Conservation (phyloP, 2,888 invertebrate species). For the Cheilosia vernalis region DNA sequence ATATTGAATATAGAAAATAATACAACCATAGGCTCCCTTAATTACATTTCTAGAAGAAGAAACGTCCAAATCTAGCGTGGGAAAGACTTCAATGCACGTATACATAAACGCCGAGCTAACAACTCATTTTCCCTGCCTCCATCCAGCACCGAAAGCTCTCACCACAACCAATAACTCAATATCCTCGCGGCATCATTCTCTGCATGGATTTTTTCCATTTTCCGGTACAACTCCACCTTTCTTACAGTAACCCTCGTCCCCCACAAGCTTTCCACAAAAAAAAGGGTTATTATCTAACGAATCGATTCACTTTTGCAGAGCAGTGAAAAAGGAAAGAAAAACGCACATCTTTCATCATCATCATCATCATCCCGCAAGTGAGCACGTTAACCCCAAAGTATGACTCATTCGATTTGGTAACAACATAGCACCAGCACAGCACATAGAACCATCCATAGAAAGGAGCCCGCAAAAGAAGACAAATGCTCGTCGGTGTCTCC, state of each 20-base stretch:
- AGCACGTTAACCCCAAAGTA: constrained; percentile 74
- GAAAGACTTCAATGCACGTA: background rate
- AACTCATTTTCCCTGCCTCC: too few species aligned
- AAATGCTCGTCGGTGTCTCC: constrained; percentile 67
- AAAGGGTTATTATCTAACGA: constrained; percentile 73
- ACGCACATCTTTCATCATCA: constrained; percentile 59
- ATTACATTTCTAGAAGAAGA: background rate
- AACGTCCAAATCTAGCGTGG: background rate
- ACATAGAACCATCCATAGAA: constrained; percentile 18
- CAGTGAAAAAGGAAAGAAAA: constrained; percentile 32
- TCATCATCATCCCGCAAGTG: constrained; percentile 59
- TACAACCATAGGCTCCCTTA: too few species aligned
- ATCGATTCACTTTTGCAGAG: constrained; percentile 68
- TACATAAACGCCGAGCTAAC: too few species aligned
- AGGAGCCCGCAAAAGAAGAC: constrained; percentile 51
- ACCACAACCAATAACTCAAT: constrained; percentile 21
- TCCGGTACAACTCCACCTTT: constrained; percentile 53
- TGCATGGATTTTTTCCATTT: constrained; percentile 59
- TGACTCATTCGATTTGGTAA: constrained; percentile 71
- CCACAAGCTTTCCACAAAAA: constrained; percentile 5
- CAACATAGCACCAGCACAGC: constrained; percentile 23
- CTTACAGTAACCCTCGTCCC: background rate
- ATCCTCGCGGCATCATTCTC: constrained; percentile 48
- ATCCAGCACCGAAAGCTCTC: too few species aligned
- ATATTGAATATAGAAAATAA: too few species aligned